phyloP scores from a whole-genome alignment of 2,888 invertebrate species.

The Diplazon laetatorius region DNA sequence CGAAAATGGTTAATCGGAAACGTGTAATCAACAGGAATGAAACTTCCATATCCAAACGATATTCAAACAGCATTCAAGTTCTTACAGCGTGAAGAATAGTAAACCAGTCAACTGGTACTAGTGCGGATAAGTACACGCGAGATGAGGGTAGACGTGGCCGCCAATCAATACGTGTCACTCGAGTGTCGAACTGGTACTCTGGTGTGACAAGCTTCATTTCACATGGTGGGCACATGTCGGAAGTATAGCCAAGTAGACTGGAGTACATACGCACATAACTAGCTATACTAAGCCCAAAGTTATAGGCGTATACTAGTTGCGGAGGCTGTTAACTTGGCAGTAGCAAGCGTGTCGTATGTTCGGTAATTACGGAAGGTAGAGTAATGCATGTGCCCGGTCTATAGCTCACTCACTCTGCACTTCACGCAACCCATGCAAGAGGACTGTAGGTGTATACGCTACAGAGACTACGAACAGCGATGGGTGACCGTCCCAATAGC shows the following conservation, averaged over 20 bases:
- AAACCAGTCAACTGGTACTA: background rate
- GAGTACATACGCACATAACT: too few relatives aligned
- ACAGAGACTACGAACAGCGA: slow-evolving; percentile 41
- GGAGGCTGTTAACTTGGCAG: slow-evolving; percentile 43
- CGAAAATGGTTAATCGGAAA: too few relatives aligned
- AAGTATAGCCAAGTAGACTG: too few relatives aligned
- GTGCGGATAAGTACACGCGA: slow-evolving; percentile 10
- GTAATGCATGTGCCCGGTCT: slow-evolving; percentile 54
- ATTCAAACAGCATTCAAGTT: background rate
- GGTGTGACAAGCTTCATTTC: too few relatives aligned
- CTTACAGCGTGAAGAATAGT: background rate
- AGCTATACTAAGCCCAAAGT: too few relatives aligned
- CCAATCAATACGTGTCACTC: too few relatives aligned
- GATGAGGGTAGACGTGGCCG: too few relatives aligned
- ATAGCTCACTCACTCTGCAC: slow-evolving; percentile 28
- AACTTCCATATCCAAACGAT: background rate
- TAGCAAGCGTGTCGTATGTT: slow-evolving; percentile 61
- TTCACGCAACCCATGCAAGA: slow-evolving; percentile 31
- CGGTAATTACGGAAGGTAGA: slow-evolving; percentile 63
- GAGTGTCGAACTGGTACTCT: too few relatives aligned
- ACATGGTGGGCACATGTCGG: too few relatives aligned
- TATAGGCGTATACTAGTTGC: too few relatives aligned
- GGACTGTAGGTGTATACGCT: slow-evolving; percentile 28
- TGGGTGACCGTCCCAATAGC: slow-evolving; percentile 59
- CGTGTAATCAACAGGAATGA: slow-evolving; percentile 14